Base-by-base conservation (phyloP, 2,113 vertebrate genomes). In the Triplophysa siluroides region DNA sequence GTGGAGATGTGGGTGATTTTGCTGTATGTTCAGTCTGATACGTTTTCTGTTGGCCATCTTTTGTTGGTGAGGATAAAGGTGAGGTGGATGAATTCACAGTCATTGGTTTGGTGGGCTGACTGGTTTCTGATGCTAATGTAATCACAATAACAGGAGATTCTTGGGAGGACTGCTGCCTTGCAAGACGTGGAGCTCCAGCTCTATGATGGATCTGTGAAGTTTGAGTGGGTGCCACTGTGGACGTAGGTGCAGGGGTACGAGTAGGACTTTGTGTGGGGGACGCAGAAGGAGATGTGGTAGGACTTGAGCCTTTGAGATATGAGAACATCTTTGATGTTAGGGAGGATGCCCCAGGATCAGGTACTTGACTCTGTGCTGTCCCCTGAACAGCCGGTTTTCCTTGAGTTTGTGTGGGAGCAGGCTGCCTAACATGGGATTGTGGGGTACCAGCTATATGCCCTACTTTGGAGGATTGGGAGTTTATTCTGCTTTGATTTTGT, bases 201-300 rank as follows among this genome's bases (percentile, higher is more conserved):
- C 90, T 93, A 78, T 96, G 96, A 0, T 94, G 90, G 0, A 93
- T 92, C 56, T 97, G 96, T 0, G 93, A 93, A 71, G 94, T 95
- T 84, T 96, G 96, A 0, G 69, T 24, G 38, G 96, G 92, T 83
- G 93, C 83, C 87, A 92, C 90, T 41, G 93, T 87, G 16, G 94
- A 91, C 8, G 88, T 81, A 18, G 87, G 68, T 19, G 90, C 88
- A 19, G 90, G 88, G 8, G 86, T 74, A 88, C 82, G 94, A 1
- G 91, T 93, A 81, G 96, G 95, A 83, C 96, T 97, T 88, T 97
- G 95, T 1, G 93, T 93, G 65, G 96, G 96, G 74, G 96, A 97
- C 65, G 85, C 50, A 8, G 90, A 90, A 1, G 96, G 96, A 0
- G 97, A 97, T 52, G 96, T 90, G 0, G 96, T 93, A 13, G 97